phyloP scores from a whole-genome alignment of 2,797 vertebrate genomes.

The Rachycentron canadum region DNA sequence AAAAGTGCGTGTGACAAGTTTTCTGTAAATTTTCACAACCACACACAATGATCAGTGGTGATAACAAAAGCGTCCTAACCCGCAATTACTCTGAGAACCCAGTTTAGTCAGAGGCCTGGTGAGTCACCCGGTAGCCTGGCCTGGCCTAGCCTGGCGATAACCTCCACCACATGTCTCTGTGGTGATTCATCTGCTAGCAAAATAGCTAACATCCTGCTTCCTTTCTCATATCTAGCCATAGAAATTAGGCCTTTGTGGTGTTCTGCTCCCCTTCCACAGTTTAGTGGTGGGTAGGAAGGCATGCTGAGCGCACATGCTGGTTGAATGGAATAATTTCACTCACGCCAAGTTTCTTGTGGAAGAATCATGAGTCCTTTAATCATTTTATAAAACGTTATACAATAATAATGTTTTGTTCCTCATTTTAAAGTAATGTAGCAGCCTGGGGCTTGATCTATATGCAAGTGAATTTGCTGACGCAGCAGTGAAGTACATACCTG shows the following conservation, averaged over 20 bases:
- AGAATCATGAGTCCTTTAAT: slow-evolving; percentile 2
- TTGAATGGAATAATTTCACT: slow-evolving; percentile 29
- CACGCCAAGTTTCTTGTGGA: slow-evolving; percentile 23
- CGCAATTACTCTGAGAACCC: slow-evolving; percentile 44
- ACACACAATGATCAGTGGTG: not conserved
- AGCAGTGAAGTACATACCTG: slow-evolving; percentile 34
- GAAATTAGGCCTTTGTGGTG: slow-evolving; percentile 52
- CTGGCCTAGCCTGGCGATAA: slow-evolving; percentile 52
- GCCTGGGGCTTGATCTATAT: slow-evolving; percentile 12
- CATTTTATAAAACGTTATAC: too few species aligned
- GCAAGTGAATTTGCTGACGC: slow-evolving; percentile 29
- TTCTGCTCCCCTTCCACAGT: slow-evolving; percentile 37
- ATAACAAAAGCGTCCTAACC: slow-evolving; percentile 40
- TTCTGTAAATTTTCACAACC: slow-evolving; percentile 48
- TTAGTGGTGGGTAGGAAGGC: slow-evolving; percentile 41
- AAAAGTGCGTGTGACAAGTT: slow-evolving; percentile 26
- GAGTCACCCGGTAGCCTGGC: slow-evolving; percentile 68
- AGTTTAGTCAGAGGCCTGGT: slow-evolving; percentile 49
- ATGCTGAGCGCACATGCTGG: slow-evolving; percentile 10
- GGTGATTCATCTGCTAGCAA: slow-evolving; percentile 74
- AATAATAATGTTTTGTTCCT: not conserved
- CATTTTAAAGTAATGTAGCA: slow-evolving; percentile 3
- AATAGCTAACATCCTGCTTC: slow-evolving; percentile 79
- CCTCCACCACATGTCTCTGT: slow-evolving; percentile 48
- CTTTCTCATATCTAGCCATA: slow-evolving; percentile 42